phyloP scores from a whole-genome alignment of 1,140 invertebrate genomes.

The Heliconius congener region DNA sequence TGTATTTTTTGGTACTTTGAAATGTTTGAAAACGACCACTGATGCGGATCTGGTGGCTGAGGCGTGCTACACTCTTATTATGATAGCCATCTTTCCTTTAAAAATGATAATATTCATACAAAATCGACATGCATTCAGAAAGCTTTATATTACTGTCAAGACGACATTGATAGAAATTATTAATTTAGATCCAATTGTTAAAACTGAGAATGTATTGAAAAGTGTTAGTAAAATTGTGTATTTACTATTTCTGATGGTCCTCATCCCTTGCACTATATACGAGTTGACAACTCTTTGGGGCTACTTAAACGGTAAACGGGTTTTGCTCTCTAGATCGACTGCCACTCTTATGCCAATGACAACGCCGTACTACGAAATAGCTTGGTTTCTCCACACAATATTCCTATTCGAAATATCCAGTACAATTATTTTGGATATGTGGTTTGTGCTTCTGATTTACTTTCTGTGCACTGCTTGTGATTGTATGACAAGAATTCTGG shows the following conservation, averaged over 20 bases:
- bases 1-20: conserved; percentile 58
- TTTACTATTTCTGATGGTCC: conserved; percentile 42
- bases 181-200: conserved; percentile 39
- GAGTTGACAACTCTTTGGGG: conserved; percentile 52
- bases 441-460: conserved; percentile 61
- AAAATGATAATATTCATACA: conserved; percentile 58
- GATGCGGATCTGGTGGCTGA: conserved; percentile 53
- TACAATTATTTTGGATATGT: conserved; percentile 61
- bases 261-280: conserved; percentile 50
- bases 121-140: conserved; percentile 47
- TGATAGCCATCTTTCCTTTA: conserved; percentile 49
- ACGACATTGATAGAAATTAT: conserved; percentile 49
- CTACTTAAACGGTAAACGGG: conserved; percentile 52
- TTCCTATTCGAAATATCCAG: conserved; percentile 53
- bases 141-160: conserved; percentile 54
- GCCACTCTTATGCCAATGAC: conserved; percentile 59
- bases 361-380: conserved; percentile 59
- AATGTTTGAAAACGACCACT: conserved; percentile 46
- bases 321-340: conserved; percentile 55
- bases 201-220: conserved; percentile 38
- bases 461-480: conserved; percentile 54
- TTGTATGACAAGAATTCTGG: conserved; percentile 46
- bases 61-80: conserved; percentile 58
- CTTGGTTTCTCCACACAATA: conserved; percentile 55
- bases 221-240: conserved; percentile 46